Evolutionary conservation across 2,797 vertebrate species (phyloP).

Genomic region (Philypnodon macrostomus): DNA sequence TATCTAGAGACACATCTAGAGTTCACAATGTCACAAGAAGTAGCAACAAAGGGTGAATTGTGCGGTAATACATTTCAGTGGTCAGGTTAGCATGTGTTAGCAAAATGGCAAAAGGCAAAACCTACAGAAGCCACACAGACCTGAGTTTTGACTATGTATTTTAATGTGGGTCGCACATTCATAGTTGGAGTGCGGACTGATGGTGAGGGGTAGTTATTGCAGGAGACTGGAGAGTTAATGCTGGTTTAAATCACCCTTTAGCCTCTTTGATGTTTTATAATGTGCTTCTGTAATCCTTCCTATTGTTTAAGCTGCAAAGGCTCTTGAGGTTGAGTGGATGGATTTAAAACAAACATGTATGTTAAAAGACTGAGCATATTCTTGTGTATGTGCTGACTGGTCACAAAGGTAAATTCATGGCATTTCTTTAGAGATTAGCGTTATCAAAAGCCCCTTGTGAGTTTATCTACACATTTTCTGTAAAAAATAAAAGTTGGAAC

Average conservation of each 20-base stretch:
- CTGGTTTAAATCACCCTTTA: slow-evolving; percentile 37
- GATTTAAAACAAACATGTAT: slow-evolving; percentile 4
- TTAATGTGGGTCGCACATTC: slow-evolving; percentile 6
- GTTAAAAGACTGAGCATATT: too few relatives aligned
- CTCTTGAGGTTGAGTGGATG: slow-evolving; percentile 13
- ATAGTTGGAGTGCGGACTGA: not conserved
- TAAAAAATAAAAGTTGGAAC: not conserved
- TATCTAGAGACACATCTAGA: too few relatives aligned
- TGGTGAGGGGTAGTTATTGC: slow-evolving; percentile 32
- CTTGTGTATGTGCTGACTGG: slow-evolving; percentile 1
- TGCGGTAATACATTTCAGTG: slow-evolving; percentile 58
- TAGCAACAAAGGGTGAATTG: slow-evolving; percentile 38
- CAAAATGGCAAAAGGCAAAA: slow-evolving; percentile 35
- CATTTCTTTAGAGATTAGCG: slow-evolving; percentile 4
- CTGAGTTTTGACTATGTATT: slow-evolving; percentile 30
- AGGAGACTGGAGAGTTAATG: slow-evolving; percentile 29
- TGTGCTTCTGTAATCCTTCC: slow-evolving; percentile 26
- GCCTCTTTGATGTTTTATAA: slow-evolving; percentile 15
- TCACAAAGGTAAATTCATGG: slow-evolving; percentile 7
- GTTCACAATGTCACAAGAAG: slow-evolving; percentile 44
- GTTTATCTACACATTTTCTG: not conserved
- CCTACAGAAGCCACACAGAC: slow-evolving; percentile 20
- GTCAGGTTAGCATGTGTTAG: slow-evolving; percentile 47
- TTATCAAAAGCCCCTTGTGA: not conserved
- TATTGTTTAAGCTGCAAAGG: slow-evolving; percentile 16